A percentile compares a stretch with the other conserved stretches of the same genome.
These are phyloP conservation scores for Calosoma granatense DNA, from an alignment of 1,140 invertebrate genomes.

Conservation along the genomic window DNA sequence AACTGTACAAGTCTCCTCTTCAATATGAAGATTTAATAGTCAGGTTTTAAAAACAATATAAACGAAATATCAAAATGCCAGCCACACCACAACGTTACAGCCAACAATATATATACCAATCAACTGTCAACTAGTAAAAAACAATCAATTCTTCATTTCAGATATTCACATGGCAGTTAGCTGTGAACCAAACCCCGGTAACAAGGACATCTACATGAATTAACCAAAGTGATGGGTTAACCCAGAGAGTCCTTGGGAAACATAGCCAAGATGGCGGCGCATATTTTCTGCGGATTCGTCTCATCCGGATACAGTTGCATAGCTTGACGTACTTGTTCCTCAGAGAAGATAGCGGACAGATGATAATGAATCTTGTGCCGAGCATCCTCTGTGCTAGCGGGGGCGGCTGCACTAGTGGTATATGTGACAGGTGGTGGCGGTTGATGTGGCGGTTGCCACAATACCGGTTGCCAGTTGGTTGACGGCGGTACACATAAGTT, in stretches of 20 bases:
- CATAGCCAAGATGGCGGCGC: slow-evolving; percentile 71
- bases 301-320: slow-evolving; percentile 80
- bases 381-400: slow-evolving; percentile 49
- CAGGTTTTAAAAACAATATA: neutral
- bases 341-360: slow-evolving; percentile 76
- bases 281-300: slow-evolving; percentile 78
- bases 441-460: slow-evolving; percentile 11
- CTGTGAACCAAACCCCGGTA: too few relatives aligned
- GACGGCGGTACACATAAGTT: slow-evolving; percentile 36
- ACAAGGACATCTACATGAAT: too few relatives aligned
- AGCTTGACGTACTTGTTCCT: slow-evolving; percentile 72
- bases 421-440: neutral
- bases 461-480: slow-evolving; percentile 6
- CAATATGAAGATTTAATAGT: slow-evolving; percentile 5
- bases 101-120: too few relatives aligned
- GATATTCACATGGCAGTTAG: too few relatives aligned
- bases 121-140: too few relatives aligned
- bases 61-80: too few relatives aligned
- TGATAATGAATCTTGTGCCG: slow-evolving; percentile 72
- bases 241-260: slow-evolving; percentile 41
- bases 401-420: slow-evolving; percentile 27
- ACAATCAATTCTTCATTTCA: too few relatives aligned
- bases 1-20: slow-evolving; percentile 2
- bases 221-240: too few relatives aligned
- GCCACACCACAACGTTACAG: too few relatives aligned